phyloP scores from a whole-genome alignment of 2,888 invertebrate species.

The Hirtodrosophila trivittata region DNA sequence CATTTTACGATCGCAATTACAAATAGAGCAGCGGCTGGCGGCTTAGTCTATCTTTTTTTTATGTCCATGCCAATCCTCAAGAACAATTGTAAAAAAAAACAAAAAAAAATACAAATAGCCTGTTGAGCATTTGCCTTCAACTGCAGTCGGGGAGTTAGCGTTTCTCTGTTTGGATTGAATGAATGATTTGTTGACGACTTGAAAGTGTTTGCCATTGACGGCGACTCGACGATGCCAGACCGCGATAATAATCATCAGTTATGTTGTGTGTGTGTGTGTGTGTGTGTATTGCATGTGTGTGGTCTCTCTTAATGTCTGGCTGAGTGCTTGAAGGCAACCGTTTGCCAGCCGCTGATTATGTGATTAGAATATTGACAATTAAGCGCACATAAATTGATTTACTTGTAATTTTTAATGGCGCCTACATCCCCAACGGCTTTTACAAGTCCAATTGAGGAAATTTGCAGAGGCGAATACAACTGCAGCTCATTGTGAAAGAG shows the following conservation, averaged over 20 bases:
- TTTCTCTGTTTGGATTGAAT: constrained; percentile 57
- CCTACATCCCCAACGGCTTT: constrained; percentile 18
- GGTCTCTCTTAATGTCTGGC: constrained; percentile 34
- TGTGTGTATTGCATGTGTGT: constrained; percentile 37
- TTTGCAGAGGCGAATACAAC: constrained; percentile 19
- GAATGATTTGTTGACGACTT: constrained; percentile 50
- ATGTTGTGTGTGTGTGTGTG: constrained; percentile 22
- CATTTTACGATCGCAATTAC: constrained; percentile 56
- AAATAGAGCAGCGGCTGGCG: constrained; percentile 42
- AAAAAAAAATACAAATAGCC: constrained; percentile 27
- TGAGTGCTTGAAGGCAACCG: constrained; percentile 52
- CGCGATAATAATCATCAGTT: constrained; percentile 56
- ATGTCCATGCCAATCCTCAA: constrained; percentile 35
- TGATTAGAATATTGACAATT: constrained; percentile 78
- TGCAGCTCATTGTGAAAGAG: constrained; percentile 22
- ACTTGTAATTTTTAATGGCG: constrained; percentile 68
- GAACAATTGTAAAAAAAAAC: constrained; percentile 43
- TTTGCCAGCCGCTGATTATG: constrained; percentile 63
- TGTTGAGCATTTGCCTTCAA: constrained; percentile 11
- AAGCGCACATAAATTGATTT: constrained; percentile 72
- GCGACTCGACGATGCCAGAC: constrained; percentile 66
- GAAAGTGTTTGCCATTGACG: constrained; percentile 36
- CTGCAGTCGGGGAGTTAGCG: constrained; percentile 40
- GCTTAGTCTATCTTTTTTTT: constrained; percentile 22
- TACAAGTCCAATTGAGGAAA: constrained; percentile 23